Evolutionary conservation across 2,888 invertebrate genomes (phyloP).

Genomic region (Galeopsomyia nigrocyanea): DNA sequence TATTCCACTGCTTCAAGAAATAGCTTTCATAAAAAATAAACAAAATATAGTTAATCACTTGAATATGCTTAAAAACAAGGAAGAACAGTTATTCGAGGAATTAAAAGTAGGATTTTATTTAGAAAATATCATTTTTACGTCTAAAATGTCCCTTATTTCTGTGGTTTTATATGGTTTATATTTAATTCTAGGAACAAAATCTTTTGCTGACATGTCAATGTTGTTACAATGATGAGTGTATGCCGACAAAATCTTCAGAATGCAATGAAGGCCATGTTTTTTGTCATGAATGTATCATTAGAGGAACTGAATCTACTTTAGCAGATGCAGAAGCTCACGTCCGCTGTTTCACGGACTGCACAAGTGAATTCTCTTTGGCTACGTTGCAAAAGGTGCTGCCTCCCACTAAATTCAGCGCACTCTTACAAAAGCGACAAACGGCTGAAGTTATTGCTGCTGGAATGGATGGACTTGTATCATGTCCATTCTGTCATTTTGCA

Average conservation of each 20-base stretch:
- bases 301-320: slow-evolving; percentile 65
- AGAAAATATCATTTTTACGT: slow-evolving; percentile 34
- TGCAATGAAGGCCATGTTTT: slow-evolving; percentile 69
- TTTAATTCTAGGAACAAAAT: slow-evolving; percentile 36
- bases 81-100: slow-evolving; percentile 59
- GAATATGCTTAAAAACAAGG: slow-evolving; percentile 58
- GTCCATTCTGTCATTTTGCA: slow-evolving; percentile 74
- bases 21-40: slow-evolving; percentile 62
- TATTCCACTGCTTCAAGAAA: slow-evolving; percentile 57
- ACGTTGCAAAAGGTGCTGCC: slow-evolving; percentile 66
- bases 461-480: slow-evolving; percentile 72
- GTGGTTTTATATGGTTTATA: background rate
- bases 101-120: slow-evolving; percentile 58
- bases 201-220: slow-evolving; percentile 71
- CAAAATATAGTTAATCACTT: slow-evolving; percentile 58
- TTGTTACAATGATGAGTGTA: slow-evolving; percentile 71
- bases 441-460: slow-evolving; percentile 72
- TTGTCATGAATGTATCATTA: slow-evolving; percentile 68
- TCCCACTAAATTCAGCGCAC: slow-evolving; percentile 69
- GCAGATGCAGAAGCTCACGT: slow-evolving; percentile 68
- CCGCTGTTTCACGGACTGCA: slow-evolving; percentile 68
- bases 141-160: slow-evolving; percentile 58
- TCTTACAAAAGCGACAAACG: slow-evolving; percentile 70
- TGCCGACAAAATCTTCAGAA: slow-evolving; percentile 65
- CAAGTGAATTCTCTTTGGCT: slow-evolving; percentile 62